Percentiles rank a stretch among this genome's conserved stretches.
phyloP scores from a whole-genome alignment of 2,797 vertebrate species.

The Sebastes jordani region DNA sequence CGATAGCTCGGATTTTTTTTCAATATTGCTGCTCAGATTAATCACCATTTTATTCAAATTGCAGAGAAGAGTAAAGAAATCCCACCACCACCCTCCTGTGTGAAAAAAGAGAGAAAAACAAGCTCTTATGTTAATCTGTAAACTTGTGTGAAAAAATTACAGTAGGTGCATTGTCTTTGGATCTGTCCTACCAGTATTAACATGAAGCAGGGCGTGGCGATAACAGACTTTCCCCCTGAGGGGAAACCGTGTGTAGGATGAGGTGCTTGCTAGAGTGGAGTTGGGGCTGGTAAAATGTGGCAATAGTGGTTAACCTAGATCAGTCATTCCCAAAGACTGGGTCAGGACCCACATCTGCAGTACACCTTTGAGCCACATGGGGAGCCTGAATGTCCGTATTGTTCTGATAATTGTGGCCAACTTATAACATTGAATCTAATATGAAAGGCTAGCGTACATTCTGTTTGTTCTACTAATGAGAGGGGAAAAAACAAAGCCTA shows the following conservation, averaged over 20 bases:
- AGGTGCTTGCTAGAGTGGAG: background rate
- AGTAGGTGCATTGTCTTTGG: too few relatives aligned
- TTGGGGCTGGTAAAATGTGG: background rate
- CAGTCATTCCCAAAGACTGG: too few relatives aligned
- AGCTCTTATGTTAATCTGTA: background rate
- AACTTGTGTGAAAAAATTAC: background rate
- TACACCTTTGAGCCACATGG: too few relatives aligned
- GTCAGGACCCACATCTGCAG: too few relatives aligned
- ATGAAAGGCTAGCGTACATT: too few relatives aligned
- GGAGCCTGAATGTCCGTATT: too few relatives aligned
- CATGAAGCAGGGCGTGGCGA: too few relatives aligned
- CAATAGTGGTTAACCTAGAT: background rate
- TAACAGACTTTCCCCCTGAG: background rate
- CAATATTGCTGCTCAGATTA: background rate
- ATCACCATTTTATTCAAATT: background rate
- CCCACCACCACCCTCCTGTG: too few relatives aligned
- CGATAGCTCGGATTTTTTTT: background rate
- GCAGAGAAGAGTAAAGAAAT: background rate
- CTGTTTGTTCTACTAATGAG: too few relatives aligned
- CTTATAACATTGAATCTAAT: background rate
- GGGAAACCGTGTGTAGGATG: background rate
- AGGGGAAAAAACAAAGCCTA: too few relatives aligned
- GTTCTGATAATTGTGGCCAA: background rate
- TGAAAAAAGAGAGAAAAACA: background rate
- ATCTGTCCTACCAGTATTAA: background rate